A percentile compares a stretch with the other conserved stretches of the same genome.
phyloP scores from a whole-genome alignment of 2,113 vertebrate species.

The Catharus minimus region DNA sequence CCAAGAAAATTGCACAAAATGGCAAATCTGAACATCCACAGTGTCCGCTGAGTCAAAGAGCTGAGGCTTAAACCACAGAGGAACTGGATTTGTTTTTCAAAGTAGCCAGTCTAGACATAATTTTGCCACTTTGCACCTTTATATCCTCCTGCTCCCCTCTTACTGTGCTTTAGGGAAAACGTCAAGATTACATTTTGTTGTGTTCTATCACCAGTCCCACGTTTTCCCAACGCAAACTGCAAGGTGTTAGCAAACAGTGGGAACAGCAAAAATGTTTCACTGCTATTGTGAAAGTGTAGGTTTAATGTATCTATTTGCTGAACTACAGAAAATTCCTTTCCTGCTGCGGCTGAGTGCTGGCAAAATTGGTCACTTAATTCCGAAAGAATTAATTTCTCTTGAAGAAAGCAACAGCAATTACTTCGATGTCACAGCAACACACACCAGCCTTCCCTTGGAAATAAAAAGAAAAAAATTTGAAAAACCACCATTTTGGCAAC shows the following conservation, averaged over 20 bases:
- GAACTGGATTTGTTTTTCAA: background rate
- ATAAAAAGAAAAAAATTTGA: no score
- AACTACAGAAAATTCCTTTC: constrained; percentile 11
- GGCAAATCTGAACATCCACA: background rate
- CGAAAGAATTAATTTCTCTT: background rate
- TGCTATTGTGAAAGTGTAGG: background rate
- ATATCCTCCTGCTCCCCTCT: background rate
- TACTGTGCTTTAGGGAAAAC: background rate
- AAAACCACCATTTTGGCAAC: background rate
- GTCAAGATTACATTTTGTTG: background rate
- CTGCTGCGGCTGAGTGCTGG: background rate
- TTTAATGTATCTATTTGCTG: background rate
- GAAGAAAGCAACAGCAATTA: background rate
- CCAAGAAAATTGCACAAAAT: background rate
- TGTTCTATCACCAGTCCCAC: background rate
- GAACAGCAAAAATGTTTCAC: background rate
- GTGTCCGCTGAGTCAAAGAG: background rate
- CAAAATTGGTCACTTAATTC: constrained; percentile 39
- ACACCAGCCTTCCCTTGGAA: background rate
- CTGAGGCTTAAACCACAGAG: background rate
- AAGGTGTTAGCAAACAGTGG: background rate
- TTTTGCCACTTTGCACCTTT: background rate
- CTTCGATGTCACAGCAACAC: constrained; percentile 26
- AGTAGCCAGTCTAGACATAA: background rate
- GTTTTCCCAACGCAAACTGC: background rate